Percentiles rank a stretch among this genome's conserved stretches.
phyloP scores from a whole-genome alignment of 2,888 invertebrate species.

The Argyra leucocephala region DNA sequence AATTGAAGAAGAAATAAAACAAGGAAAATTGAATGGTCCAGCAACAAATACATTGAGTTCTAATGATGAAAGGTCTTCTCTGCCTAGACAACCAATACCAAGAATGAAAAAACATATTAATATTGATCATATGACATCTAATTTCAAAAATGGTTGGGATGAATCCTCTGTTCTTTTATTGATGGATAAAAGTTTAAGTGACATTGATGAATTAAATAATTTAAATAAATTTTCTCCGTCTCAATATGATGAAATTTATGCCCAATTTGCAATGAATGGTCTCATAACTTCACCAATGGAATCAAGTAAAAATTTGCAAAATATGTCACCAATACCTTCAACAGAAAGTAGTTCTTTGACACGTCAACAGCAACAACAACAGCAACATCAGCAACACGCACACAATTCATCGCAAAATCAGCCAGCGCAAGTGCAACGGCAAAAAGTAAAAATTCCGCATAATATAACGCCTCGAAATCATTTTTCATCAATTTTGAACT shows the following conservation, averaged over 20 bases:
- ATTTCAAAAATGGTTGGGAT: slow-evolving; percentile 30
- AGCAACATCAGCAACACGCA: slow-evolving; percentile 28
- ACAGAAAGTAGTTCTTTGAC: slow-evolving; percentile 33
- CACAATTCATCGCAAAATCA: slow-evolving; percentile 19
- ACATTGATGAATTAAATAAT: slow-evolving; percentile 31
- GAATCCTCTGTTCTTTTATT: slow-evolving; percentile 19
- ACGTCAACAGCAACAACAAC: slow-evolving; percentile 21
- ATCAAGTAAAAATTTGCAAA: slow-evolving; percentile 26
- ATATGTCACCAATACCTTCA: slow-evolving; percentile 30
- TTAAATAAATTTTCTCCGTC: slow-evolving; percentile 27
- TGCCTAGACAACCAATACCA: slow-evolving; percentile 58
- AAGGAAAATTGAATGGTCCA: slow-evolving; percentile 59
- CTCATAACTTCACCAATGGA: slow-evolving; percentile 28
- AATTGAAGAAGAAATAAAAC: slow-evolving; percentile 78
- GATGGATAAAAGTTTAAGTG: slow-evolving; percentile 40
- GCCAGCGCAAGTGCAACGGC: not conserved
- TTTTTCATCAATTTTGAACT: slow-evolving; percentile 17
- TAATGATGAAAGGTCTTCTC: slow-evolving; percentile 43
- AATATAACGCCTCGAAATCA: slow-evolving; percentile 25
- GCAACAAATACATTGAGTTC: slow-evolving; percentile 45
- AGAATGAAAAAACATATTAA: slow-evolving; percentile 58
- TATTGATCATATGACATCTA: slow-evolving; percentile 42
- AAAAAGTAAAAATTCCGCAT: slow-evolving; percentile 20
- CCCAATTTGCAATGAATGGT: slow-evolving; percentile 29
- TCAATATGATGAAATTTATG: slow-evolving; percentile 27